A percentile compares a stretch with the other conserved stretches of the same genome.
These are phyloP conservation scores for Ptychodera flava DNA, from an alignment of 35 echinoderm and acorn worm genomes.

Conservation along the genomic window DNA sequence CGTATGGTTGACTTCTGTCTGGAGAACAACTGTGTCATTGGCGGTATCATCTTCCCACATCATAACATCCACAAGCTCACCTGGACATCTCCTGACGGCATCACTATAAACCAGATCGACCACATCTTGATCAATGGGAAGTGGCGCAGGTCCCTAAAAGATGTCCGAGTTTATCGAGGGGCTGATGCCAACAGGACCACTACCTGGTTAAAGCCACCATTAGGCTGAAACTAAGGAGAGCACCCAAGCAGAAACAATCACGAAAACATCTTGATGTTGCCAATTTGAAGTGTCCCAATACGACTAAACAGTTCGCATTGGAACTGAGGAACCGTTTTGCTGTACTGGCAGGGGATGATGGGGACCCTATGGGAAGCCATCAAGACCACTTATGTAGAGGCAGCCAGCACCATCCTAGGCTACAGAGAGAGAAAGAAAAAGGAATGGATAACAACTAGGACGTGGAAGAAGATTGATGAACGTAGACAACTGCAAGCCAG, in stretches of 20 bases:
- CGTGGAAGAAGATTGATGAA: neutral
- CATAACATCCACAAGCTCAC: conserved; percentile 18
- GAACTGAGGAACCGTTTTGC: neutral
- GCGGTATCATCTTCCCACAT: conserved; percentile 31
- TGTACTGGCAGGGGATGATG: neutral
- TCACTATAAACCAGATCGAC: conserved; percentile 34
- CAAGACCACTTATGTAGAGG: too few relatives aligned
- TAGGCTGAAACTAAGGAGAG: conserved; percentile 13
- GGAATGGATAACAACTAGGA: neutral
- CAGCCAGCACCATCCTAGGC: too few relatives aligned
- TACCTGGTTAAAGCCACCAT: conserved; percentile 14
- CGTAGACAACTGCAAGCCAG: neutral
- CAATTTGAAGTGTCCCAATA: neutral
- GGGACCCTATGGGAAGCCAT: too few relatives aligned
- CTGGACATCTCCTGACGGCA: conserved; percentile 33
- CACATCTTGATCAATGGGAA: conserved; percentile 29
- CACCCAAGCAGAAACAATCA: neutral
- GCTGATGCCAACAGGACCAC: conserved; percentile 23
- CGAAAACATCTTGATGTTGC: neutral
- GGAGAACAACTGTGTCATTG: conserved; percentile 18
- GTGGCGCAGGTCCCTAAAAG: conserved; percentile 21
- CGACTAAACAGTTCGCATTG: neutral
- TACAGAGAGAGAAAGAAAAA: conserved; percentile 3
- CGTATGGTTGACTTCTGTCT: conserved; percentile 23
- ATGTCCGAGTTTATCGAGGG: conserved; percentile 13